Evolutionary conservation across 2,797 vertebrate species (phyloP).

Genomic region (Nasua narica): DNA sequence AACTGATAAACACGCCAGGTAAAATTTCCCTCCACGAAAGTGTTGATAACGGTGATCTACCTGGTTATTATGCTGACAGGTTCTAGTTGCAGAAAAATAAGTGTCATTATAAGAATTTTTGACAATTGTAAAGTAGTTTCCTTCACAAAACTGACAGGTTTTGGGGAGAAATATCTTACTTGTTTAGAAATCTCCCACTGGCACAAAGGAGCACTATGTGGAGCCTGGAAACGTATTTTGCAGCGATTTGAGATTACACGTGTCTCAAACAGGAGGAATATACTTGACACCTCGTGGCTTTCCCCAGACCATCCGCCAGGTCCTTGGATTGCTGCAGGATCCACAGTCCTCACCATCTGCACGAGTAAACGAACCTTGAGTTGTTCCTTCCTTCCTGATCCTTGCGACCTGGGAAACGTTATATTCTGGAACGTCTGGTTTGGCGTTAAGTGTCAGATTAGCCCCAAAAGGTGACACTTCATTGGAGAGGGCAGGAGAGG

Average conservation of each 20-base stretch:
- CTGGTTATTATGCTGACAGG: conserved; percentile 7
- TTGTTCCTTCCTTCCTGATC: neutral
- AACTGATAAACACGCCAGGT: neutral
- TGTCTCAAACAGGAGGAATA: neutral
- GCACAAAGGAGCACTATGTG: neutral
- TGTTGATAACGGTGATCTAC: neutral
- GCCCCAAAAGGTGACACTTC: neutral
- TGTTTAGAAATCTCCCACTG: conserved; percentile 5
- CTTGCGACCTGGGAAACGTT: neutral
- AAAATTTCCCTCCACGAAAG: neutral
- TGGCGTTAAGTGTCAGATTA: neutral
- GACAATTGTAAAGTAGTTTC: conserved; percentile 52
- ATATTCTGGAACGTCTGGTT: neutral
- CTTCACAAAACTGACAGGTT: conserved; percentile 24
- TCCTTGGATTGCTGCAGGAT: no score
- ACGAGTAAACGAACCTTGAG: neutral
- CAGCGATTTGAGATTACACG: conserved; percentile 27
- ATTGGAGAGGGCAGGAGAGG: neutral
- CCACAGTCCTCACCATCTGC: neutral
- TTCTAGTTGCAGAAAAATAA: conserved; percentile 47
- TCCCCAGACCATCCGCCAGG: neutral
- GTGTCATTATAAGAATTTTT: conserved; percentile 52
- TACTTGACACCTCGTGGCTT: neutral
- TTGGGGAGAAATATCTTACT: conserved; percentile 35
- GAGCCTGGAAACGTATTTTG: neutral